phyloP scores from a whole-genome alignment of 2,888 invertebrate species.

The Pemphredon lugubris region DNA sequence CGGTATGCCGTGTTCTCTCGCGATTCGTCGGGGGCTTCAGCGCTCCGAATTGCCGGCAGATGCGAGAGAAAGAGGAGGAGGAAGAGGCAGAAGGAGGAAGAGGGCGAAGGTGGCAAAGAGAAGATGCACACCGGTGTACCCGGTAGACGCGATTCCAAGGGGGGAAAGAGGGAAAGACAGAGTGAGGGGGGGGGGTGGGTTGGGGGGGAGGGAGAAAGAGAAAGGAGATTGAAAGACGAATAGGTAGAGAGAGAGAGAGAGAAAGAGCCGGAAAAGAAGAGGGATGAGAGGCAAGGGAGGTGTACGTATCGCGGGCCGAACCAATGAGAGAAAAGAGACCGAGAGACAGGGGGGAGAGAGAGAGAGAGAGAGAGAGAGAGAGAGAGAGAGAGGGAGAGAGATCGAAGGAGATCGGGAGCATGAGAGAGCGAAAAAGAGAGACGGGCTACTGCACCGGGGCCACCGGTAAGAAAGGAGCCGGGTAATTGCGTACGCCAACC shows the following conservation, averaged over 20 bases:
- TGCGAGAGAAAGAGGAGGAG: slow-evolving; percentile 55
- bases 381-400: slow-evolving; percentile 7
- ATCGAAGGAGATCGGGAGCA: slow-evolving; percentile 19
- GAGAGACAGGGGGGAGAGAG: slow-evolving; percentile 5
- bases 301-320: slow-evolving; percentile 55
- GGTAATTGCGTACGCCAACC: slow-evolving; percentile 67
- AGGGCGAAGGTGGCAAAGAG: slow-evolving; percentile 52
- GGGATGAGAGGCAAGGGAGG: slow-evolving; percentile 35
- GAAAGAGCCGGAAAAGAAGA: slow-evolving; percentile 24
- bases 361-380: not conserved
- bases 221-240: slow-evolving; percentile 5
- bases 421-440: slow-evolving; percentile 3
- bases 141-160: slow-evolving; percentile 7
- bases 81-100: slow-evolving; percentile 42
- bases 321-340: slow-evolving; percentile 29
- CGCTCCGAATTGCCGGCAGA: slow-evolving; percentile 71
- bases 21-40: slow-evolving; percentile 66
- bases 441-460: slow-evolving; percentile 58
- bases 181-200: slow-evolving; percentile 6
- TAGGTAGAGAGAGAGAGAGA: slow-evolving; percentile 47
- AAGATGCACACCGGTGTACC: slow-evolving; percentile 29
- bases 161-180: not conserved
- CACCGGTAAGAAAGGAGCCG: slow-evolving; percentile 62
- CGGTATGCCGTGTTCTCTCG: slow-evolving; percentile 70
- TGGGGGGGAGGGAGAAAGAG: slow-evolving; percentile 8